Conservation (phyloP, 2,797 vertebrate genomes). For the Syndactyla subalaris region DNA sequence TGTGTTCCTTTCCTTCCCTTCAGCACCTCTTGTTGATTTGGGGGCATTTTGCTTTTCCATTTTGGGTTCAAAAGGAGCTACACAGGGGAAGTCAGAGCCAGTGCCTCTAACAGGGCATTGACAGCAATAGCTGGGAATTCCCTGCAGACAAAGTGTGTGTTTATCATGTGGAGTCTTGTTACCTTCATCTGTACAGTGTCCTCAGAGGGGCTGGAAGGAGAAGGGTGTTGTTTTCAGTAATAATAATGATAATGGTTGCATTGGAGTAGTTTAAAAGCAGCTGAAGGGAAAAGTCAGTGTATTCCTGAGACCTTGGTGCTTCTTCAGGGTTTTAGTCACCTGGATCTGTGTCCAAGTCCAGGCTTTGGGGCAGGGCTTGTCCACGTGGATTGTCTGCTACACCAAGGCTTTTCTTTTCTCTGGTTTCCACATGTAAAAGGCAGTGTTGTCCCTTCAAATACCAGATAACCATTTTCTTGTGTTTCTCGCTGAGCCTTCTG, state of each 20-base stretch:
- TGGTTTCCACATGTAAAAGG: neutral
- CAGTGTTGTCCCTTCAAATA: slow-evolving; percentile 34
- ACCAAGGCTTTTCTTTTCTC: neutral
- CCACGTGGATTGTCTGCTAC: neutral
- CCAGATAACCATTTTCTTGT: neutral
- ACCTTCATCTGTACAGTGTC: neutral
- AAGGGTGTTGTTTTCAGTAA: neutral
- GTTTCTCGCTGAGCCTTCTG: slow-evolving; percentile 22
- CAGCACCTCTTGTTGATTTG: neutral
- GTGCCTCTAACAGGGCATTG: neutral
- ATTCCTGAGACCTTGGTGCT: neutral
- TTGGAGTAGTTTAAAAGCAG: neutral
- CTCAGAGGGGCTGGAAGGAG: neutral
- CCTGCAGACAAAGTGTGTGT: neutral
- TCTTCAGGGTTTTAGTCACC: neutral
- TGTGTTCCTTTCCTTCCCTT: neutral
- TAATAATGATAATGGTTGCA: neutral
- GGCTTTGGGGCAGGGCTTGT: neutral
- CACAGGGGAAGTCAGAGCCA: neutral
- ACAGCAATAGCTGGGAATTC: neutral
- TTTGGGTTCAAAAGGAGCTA: neutral
- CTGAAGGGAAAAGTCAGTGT: neutral
- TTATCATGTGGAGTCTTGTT: neutral
- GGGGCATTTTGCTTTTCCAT: neutral
- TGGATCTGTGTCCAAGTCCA: neutral